Conservation (phyloP, 2,113 vertebrate genomes). For the Phylloscopus trochilus region DNA sequence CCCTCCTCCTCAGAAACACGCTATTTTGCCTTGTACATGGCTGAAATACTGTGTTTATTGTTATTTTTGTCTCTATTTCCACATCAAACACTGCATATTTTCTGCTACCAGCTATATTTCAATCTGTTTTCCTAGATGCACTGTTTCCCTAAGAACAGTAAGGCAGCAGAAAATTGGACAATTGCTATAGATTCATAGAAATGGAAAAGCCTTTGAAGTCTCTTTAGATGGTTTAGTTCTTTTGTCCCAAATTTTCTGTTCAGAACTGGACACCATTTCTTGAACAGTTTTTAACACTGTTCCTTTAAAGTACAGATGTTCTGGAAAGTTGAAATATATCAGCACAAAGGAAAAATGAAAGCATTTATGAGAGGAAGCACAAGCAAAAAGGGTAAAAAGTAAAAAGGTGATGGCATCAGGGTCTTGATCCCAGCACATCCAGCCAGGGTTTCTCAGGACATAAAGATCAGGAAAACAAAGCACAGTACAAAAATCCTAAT, state of each 20-base stretch:
- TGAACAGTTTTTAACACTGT: not conserved
- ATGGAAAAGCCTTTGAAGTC: not conserved
- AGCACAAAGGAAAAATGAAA: not conserved
- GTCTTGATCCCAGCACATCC: not conserved
- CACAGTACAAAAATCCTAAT: not conserved
- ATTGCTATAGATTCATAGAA: not conserved
- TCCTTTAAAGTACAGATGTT: not conserved
- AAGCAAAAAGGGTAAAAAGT: not conserved
- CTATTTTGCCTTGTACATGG: not conserved
- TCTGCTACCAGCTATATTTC: not conserved
- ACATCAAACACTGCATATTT: not conserved
- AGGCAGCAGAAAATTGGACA: not conserved
- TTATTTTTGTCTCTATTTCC: not conserved
- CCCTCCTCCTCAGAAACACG: not conserved
- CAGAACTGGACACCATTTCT: not conserved
- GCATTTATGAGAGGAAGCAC: not conserved
- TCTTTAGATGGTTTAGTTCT: not conserved
- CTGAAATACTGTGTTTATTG: not conserved
- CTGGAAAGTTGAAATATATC: not conserved
- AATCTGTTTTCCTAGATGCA: not conserved
- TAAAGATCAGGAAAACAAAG: not conserved
- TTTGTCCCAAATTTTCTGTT: not conserved
- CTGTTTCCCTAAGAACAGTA: not conserved
- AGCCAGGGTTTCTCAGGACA: not conserved
- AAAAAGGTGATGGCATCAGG: not conserved